Evolutionary conservation across 2,888 invertebrate species (phyloP).

Genomic region (Eristalinus aeneus): DNA sequence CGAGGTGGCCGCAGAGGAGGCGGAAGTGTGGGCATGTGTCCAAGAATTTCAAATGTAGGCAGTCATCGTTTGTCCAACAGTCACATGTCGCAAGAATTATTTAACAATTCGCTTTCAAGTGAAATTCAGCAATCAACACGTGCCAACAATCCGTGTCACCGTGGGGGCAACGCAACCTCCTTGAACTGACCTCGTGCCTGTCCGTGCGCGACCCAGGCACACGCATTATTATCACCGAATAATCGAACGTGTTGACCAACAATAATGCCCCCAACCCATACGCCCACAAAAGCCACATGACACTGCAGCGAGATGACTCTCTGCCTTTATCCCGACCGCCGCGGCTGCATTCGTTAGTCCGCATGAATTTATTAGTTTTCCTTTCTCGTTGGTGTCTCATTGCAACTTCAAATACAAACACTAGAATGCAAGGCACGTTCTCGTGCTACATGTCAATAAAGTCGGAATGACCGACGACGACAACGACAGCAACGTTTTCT

Average conservation of each 20-base stretch:
- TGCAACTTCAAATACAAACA: conserved; percentile 41
- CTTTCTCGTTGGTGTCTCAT: not conserved
- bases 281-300: not conserved
- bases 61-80: no score
- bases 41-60: no score
- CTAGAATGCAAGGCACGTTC: conserved; percentile 60
- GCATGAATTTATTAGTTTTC: not conserved
- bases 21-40: no score
- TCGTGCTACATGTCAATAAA: conserved; percentile 66
- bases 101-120: not conserved
- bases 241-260: not conserved
- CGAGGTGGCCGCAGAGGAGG: no score
- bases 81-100: not conserved
- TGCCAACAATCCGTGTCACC: not conserved
- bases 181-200: not conserved
- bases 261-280: not conserved
- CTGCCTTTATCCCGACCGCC: not conserved
- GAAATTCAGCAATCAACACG: not conserved
- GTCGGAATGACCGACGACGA: not conserved
- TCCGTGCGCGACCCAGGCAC: not conserved
- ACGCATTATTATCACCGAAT: not conserved
- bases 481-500: not conserved
- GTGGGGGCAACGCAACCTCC: not conserved
- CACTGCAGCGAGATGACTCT: not conserved
- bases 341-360: not conserved